These are phyloP conservation scores for Callosobruchus maculatus DNA, from an alignment of 2,888 invertebrate species.

Conservation along the genomic window DNA sequence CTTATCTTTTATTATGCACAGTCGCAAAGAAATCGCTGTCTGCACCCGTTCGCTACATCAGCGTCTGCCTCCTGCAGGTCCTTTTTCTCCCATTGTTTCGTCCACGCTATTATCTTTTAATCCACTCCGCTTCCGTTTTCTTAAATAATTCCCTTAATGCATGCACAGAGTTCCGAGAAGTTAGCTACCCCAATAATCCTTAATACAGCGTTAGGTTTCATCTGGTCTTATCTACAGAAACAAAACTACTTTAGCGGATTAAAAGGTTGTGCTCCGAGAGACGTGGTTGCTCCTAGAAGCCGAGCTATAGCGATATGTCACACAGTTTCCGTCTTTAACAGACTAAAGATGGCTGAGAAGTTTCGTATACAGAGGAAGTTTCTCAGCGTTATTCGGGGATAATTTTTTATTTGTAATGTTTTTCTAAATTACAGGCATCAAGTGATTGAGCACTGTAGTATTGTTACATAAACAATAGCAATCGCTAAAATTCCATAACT, in stretches of 20 bases:
- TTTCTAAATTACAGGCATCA: no score
- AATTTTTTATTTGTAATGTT: no score
- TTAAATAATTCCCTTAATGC: neutral
- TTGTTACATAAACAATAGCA: no score
- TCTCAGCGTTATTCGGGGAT: no score
- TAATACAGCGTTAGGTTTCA: slow-evolving; percentile 9
- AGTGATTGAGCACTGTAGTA: no score
- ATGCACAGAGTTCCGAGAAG: slow-evolving; percentile 1
- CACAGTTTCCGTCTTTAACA: slow-evolving; percentile 13
- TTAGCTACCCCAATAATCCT: slow-evolving; percentile 9
- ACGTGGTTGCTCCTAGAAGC: slow-evolving; percentile 3
- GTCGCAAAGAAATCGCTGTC: neutral
- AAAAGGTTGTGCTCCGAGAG: slow-evolving; percentile 14
- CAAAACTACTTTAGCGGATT: slow-evolving; percentile 18
- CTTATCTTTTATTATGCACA: neutral
- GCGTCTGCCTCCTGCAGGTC: neutral
- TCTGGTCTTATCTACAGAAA: slow-evolving; percentile 13
- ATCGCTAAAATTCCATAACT: no score
- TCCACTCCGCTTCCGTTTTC: neutral
- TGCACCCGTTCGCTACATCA: neutral
- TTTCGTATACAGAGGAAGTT: no score
- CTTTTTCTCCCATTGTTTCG: neutral
- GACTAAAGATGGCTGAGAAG: neutral
- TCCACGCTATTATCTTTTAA: slow-evolving; percentile 1
- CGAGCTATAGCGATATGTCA: slow-evolving; percentile 16